Evolutionary conservation across 1,140 invertebrate species (phyloP), one percentile per base, ranked within the genome.

Genomic region (Aphelenchoides avenae): DNA sequence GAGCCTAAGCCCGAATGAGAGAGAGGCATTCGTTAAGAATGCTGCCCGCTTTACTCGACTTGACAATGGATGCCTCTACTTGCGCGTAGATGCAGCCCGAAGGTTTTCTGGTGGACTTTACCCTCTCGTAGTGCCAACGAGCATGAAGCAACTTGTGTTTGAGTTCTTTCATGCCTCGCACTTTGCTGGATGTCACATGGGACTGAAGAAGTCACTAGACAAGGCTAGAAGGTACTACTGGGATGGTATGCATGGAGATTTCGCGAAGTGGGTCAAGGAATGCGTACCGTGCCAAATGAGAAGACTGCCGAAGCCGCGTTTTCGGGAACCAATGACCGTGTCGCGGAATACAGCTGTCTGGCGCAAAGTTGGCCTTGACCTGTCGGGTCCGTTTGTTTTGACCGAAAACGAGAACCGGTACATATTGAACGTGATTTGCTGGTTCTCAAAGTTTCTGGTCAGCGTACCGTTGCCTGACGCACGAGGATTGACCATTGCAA

Each of bases 141-240:
- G n/a, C n/a, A n/a, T 54, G 13, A 4, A 40, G 1, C 29, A 24
- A 2, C 24, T 57, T 11, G 37, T 57, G 4, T 55, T 55, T 55
- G 48, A 55, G 15, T 55, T 36, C 0, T 55, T 55, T n/a, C 52
- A 55, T 26, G 29, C 5, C 3, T 57, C 27, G 7, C 15, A 15
- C 6, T n/a, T 54, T 2, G 51, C n/a, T 0, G 51, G 54, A 27
- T 34, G 51, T n/a, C 51, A 54, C 22, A 31, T 52, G n/a, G 55
- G 29, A 9, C 24, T 27, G 5, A 9, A 36, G 6, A 57, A 57
- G 22, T 27, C 30, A 3, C 13, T 54, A 6, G 29, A 40, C 18
- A 57, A 54, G 43, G n/a, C n/a, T n/a, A 31, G 29, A 31, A 27
- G 31, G 27, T 57, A 57, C 11, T 54, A 55, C 13, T 57, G 54